These are phyloP conservation scores for Lanius collurio DNA, from an alignment of 2,113 vertebrate species.

Conservation along the genomic window DNA sequence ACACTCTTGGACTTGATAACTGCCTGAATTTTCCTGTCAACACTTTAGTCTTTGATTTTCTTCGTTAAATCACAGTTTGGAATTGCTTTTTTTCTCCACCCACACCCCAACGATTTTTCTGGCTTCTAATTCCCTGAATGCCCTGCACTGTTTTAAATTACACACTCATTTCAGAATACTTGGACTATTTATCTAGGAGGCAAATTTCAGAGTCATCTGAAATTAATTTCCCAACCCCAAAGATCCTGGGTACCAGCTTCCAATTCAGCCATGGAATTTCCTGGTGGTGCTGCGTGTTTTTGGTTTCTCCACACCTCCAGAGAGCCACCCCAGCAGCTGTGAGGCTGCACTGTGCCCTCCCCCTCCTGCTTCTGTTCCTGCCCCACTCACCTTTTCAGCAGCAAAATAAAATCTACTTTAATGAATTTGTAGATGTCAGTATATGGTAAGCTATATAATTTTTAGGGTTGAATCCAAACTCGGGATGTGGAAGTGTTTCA, in stretches of 20 bases:
- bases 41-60: slow-evolving; percentile 4
- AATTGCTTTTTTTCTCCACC: not conserved
- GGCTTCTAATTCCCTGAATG: slow-evolving; percentile 32
- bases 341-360: not conserved
- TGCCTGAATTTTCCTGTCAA: slow-evolving; percentile 51
- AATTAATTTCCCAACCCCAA: slow-evolving; percentile 64
- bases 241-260: slow-evolving; percentile 71
- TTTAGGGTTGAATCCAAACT: accelerated
- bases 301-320: slow-evolving; percentile 47
- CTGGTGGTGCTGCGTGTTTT: not conserved
- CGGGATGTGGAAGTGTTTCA: not conserved
- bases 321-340: not conserved
- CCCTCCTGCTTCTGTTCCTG: not conserved
- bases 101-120: not conserved
- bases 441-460: not conserved
- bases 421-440: not conserved
- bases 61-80: slow-evolving; percentile 17
- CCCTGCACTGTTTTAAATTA: slow-evolving; percentile 60
- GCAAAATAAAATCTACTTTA: not conserved
- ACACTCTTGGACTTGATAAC: slow-evolving; percentile 46
- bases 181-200: slow-evolving; percentile 63
- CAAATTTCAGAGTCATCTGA: slow-evolving; percentile 67
- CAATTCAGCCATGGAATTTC: slow-evolving; percentile 64
- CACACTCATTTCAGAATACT: slow-evolving; percentile 42
- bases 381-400: not conserved